A percentile compares a stretch with the other conserved stretches of the same genome.
Evolutionary conservation across 2,888 invertebrate genomes (phyloP).

Genomic region (Ctenicera cuprea): DNA sequence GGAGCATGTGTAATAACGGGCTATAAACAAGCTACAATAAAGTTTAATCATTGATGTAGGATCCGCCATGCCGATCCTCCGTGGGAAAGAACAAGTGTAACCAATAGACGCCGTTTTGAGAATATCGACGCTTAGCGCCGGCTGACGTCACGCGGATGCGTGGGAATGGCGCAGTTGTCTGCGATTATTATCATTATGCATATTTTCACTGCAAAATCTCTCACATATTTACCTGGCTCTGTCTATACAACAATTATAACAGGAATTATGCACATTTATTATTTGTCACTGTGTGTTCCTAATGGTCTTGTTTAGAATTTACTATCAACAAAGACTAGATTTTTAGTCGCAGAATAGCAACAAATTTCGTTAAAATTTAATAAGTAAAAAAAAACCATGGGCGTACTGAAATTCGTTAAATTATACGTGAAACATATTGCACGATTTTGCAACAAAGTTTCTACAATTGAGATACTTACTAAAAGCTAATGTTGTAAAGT

Average conservation of each 20-base stretch:
- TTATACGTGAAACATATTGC: too few species aligned
- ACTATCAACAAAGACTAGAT: too few species aligned
- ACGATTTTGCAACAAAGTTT: too few species aligned
- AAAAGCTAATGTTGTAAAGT: too few species aligned
- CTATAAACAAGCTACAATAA: slow-evolving; percentile 12
- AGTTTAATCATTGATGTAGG: slow-evolving; percentile 36
- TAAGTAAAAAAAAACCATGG: too few species aligned
- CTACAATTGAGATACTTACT: too few species aligned
- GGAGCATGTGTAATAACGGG: not conserved
- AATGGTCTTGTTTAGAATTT: too few species aligned
- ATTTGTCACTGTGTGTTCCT: too few species aligned
- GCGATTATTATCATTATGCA: slow-evolving; percentile 20
- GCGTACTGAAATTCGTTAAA: too few species aligned
- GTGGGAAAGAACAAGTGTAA: slow-evolving; percentile 57
- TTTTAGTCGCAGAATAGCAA: too few species aligned
- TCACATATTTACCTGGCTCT: not conserved
- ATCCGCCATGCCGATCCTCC: slow-evolving; percentile 45
- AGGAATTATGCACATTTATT: too few species aligned
- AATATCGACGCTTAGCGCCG: slow-evolving; percentile 56
- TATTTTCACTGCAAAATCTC: slow-evolving; percentile 29
- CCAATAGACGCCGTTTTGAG: slow-evolving; percentile 55
- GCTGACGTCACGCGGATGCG: slow-evolving; percentile 56
- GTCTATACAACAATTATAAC: not conserved
- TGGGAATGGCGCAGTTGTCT: slow-evolving; percentile 57
- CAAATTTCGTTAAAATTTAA: too few species aligned